phyloP scores from a whole-genome alignment of 2,113 vertebrate genomes.

The Laticauda laticaudata region DNA sequence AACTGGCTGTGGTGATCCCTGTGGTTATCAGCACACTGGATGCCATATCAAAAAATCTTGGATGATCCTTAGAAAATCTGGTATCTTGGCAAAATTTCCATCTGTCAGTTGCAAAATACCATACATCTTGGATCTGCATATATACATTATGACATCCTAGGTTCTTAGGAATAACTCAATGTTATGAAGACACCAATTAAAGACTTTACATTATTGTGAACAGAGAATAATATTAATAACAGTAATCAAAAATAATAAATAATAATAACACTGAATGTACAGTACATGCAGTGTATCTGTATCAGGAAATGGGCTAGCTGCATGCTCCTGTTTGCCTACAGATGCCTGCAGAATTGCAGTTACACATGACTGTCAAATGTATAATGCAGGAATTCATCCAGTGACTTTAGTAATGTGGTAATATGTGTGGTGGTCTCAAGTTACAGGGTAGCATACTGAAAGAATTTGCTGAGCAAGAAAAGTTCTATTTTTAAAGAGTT shows the following conservation, averaged over 20 bases:
- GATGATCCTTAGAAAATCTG: not conserved
- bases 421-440: not conserved
- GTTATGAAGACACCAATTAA: not conserved
- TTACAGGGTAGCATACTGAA: not conserved
- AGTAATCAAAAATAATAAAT: not conserved
- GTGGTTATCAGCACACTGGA: not conserved
- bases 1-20: not conserved
- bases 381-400: not conserved
- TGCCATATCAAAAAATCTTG: not conserved
- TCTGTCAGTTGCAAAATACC: not conserved
- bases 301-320: not conserved
- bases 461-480: slow-evolving; percentile 56
- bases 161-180: not conserved
- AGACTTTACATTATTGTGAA: not conserved
- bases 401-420: not conserved
- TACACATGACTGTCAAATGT: not conserved
- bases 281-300: not conserved
- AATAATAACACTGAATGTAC: not conserved
- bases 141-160: not conserved
- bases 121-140: not conserved
- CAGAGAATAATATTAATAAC: not conserved
- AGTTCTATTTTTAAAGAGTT: slow-evolving; percentile 39
- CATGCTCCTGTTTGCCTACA: not conserved
- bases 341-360: not conserved
- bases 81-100: not conserved